Conservation (phyloP, 2,113 vertebrate genomes). For the Dendropsophus ebraccatus region DNA sequence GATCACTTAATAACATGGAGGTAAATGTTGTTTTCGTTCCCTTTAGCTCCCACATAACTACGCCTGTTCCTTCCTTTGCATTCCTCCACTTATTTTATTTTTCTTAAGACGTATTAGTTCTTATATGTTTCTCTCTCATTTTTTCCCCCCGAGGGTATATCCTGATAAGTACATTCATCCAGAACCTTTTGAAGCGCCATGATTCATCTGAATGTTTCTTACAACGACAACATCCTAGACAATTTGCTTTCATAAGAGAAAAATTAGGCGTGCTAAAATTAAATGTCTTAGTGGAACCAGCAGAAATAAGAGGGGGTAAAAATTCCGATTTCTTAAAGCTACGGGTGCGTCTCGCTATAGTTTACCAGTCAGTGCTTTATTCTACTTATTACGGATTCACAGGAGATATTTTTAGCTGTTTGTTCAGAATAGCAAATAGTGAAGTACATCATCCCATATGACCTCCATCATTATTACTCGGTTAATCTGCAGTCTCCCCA, state of each 20-base stretch:
- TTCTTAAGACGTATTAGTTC: slow-evolving; percentile 34
- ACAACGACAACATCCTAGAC: slow-evolving; percentile 33
- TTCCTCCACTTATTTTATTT: slow-evolving; percentile 40
- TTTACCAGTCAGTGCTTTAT: not conserved
- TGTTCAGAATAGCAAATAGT: not conserved
- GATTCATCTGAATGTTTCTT: slow-evolving; percentile 17
- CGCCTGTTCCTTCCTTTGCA: slow-evolving; percentile 19
- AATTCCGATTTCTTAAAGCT: not conserved
- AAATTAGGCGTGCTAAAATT: slow-evolving; percentile 27
- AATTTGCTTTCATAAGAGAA: slow-evolving; percentile 27
- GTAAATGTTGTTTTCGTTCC: slow-evolving; percentile 13
- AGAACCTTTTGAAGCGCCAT: slow-evolving; percentile 29
- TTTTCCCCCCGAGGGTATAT: slow-evolving; percentile 12
- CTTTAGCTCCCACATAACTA: not conserved
- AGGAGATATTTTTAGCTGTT: not conserved
- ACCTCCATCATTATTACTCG: not conserved
- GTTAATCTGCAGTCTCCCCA: not conserved
- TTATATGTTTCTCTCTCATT: not conserved
- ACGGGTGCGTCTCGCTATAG: not conserved
- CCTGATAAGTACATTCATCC: slow-evolving; percentile 37
- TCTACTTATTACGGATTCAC: not conserved
- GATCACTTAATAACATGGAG: not conserved
- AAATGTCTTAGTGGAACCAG: slow-evolving; percentile 23
- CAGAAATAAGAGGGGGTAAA: not conserved
- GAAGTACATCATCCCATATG: not conserved